These are phyloP conservation scores for Himantopus leucocephalus DNA, from an alignment of 2,113 vertebrate species.

Conservation along the genomic window DNA sequence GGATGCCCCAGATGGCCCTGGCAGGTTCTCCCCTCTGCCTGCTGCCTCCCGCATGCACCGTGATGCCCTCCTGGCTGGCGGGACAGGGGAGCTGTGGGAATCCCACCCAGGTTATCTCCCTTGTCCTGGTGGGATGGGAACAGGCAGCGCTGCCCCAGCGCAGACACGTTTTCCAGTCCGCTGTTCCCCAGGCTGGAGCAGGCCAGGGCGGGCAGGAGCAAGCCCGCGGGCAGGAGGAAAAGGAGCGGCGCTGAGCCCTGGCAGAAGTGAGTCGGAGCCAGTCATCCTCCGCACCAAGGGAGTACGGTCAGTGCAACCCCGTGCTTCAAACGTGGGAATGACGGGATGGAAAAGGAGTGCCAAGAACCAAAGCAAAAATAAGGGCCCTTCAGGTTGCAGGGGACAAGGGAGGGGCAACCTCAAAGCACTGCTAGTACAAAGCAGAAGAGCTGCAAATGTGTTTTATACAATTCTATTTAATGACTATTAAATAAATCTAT, in stretches of 20 bases:
- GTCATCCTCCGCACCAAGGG: neutral
- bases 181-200: neutral
- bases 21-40: neutral
- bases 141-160: neutral
- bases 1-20: neutral
- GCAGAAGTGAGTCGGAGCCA: neutral
- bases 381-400: neutral
- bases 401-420: neutral
- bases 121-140: neutral
- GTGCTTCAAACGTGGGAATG: rapidly evolving
- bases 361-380: neutral
- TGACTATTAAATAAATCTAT: neutral
- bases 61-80: neutral
- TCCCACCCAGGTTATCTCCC: neutral
- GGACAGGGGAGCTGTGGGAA: neutral
- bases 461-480: neutral
- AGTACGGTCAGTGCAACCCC: neutral
- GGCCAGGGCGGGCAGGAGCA: neutral
- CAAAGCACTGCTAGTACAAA: neutral
- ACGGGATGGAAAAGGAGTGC: neutral
- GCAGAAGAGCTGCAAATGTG: rapidly evolving
- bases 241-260: neutral
- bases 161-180: neutral
- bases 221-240: neutral
- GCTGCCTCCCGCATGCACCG: neutral